Evolutionary conservation across 2,888 invertebrate species (phyloP).

Genomic region (Drosophila niveifrons): DNA sequence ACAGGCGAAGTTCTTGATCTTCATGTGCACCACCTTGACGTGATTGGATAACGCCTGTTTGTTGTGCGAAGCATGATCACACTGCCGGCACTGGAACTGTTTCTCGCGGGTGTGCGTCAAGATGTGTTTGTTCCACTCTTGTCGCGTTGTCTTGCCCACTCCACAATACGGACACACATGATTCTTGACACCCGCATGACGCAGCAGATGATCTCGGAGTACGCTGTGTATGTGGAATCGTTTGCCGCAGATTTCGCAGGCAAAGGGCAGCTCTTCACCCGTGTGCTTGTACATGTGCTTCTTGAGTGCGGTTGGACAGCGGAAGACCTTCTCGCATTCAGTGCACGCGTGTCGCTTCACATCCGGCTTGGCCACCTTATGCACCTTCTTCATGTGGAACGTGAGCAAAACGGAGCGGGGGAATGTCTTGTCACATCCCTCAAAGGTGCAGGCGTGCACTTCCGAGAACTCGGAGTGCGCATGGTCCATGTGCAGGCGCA

Average conservation of each 20-base stretch:
- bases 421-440: slow-evolving; percentile 80
- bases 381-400: slow-evolving; percentile 80
- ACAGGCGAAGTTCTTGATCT: slow-evolving; percentile 82
- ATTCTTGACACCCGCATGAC: slow-evolving; percentile 84
- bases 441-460: slow-evolving; percentile 79
- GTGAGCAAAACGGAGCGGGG: slow-evolving; percentile 79
- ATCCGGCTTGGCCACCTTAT: slow-evolving; percentile 74
- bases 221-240: slow-evolving; percentile 84
- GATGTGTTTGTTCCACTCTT: slow-evolving; percentile 84
- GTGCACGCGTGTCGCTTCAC: slow-evolving; percentile 77
- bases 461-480: slow-evolving; percentile 82
- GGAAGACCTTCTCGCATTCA: slow-evolving; percentile 83
- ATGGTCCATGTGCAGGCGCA: slow-evolving; percentile 80
- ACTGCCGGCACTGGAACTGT: slow-evolving; percentile 82
- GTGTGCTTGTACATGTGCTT: slow-evolving; percentile 84
- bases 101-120: slow-evolving; percentile 84
- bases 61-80: slow-evolving; percentile 82
- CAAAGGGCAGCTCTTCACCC: slow-evolving; percentile 83
- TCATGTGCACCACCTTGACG: slow-evolving; percentile 82
- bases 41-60: slow-evolving; percentile 83
- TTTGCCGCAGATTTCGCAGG: slow-evolving; percentile 83
- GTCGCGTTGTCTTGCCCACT: slow-evolving; percentile 83
- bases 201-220: slow-evolving; percentile 82
- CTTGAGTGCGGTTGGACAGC: slow-evolving; percentile 83
- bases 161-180: slow-evolving; percentile 84